Conservation (phyloP, 2,888 invertebrate genomes). For the Cantharis flavilabris region DNA sequence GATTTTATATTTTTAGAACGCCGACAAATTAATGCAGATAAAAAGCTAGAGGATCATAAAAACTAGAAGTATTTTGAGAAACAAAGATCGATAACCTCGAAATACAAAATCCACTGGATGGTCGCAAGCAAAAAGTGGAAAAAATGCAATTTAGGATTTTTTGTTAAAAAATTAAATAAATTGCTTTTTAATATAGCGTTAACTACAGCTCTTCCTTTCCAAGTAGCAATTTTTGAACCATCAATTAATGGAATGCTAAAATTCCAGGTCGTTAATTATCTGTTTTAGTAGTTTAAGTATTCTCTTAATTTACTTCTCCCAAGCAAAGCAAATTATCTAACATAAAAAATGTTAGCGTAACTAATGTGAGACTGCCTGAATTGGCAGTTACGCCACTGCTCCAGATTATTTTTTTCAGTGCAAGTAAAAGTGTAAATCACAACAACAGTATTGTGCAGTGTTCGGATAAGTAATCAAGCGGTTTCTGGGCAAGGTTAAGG, state of each 20-base stretch:
- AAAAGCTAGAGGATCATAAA: background rate
- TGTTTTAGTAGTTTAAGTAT: background rate
- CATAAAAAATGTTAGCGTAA: background rate
- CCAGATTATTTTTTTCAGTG: background rate
- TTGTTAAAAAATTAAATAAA: background rate
- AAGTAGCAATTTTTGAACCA: background rate
- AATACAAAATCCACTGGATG: background rate
- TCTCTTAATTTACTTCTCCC: background rate
- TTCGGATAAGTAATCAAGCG: background rate
- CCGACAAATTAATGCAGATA: background rate
- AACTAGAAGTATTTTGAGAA: background rate
- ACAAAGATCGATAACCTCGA: background rate
- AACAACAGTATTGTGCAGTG: background rate
- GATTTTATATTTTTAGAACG: background rate
- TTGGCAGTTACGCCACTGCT: background rate
- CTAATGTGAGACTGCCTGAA: background rate
- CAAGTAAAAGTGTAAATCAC: background rate
- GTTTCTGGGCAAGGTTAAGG: background rate
- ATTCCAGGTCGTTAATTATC: background rate
- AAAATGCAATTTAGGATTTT: background rate
- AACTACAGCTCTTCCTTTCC: background rate
- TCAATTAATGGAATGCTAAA: background rate
- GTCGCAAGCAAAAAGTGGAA: background rate
- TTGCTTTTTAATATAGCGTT: background rate
- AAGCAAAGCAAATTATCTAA: background rate